Conservation (phyloP, 2,888 invertebrate genomes). For the Synergus japonicus region DNA sequence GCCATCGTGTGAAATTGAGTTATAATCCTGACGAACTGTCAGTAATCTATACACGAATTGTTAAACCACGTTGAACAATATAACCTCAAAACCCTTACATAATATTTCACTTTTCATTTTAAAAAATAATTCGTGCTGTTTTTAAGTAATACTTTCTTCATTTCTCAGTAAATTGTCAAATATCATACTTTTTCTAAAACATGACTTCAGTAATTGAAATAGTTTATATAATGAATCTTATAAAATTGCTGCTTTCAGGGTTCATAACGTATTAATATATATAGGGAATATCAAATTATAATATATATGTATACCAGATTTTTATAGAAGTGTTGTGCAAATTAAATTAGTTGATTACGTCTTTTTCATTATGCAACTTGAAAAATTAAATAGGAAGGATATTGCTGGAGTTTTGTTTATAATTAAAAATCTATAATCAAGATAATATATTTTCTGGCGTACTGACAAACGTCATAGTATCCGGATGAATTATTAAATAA, state of each 20-base stretch:
- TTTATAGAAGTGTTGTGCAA: not conserved
- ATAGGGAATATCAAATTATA: no score
- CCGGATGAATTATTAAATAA: no score
- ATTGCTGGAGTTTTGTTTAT: not conserved
- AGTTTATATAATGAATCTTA: no score
- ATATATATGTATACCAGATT: not conserved
- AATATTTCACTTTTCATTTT: slow-evolving; percentile 54
- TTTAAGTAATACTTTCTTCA: not conserved
- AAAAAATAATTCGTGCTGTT: not conserved
- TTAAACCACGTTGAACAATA: slow-evolving; percentile 28
- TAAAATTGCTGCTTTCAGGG: no score
- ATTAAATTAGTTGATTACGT: not conserved
- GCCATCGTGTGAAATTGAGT: not conserved
- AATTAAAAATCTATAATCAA: not conserved
- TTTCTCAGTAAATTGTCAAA: not conserved
- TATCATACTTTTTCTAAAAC: not conserved
- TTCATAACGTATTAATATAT: no score
- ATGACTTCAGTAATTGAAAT: not conserved
- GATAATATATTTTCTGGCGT: no score
- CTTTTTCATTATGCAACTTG: not conserved
- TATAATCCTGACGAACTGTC: slow-evolving; percentile 20
- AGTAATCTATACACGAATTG: not conserved
- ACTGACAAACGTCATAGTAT: no score
- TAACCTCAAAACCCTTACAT: slow-evolving; percentile 68
- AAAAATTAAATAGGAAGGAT: not conserved